phyloP scores from a whole-genome alignment of 2,888 invertebrate genomes.

The Tipula helvola region DNA sequence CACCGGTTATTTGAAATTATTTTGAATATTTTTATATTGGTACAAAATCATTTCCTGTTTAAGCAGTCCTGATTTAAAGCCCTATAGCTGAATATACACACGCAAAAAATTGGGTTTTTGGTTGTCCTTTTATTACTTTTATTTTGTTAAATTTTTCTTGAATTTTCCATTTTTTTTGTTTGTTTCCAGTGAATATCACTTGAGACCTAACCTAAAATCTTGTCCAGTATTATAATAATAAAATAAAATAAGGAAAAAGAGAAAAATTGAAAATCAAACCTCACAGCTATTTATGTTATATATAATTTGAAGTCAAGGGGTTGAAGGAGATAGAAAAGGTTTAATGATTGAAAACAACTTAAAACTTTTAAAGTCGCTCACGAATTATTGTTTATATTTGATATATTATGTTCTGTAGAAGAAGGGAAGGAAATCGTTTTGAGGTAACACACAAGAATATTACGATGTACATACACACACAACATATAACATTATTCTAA shows the following conservation, averaged over 20 bases:
- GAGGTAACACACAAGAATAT: neutral
- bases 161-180: neutral
- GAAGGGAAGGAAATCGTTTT: neutral
- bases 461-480: neutral
- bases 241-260: neutral
- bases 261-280: neutral
- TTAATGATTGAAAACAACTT: neutral
- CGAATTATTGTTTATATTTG: neutral
- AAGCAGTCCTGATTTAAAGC: too few relatives aligned
- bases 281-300: neutral
- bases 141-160: neutral
- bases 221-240: neutral
- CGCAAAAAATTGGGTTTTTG: too few relatives aligned
- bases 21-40: too few relatives aligned
- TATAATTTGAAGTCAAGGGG: neutral
- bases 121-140: neutral
- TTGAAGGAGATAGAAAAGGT: neutral
- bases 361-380: neutral
- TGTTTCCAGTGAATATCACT: neutral
- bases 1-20: too few relatives aligned
- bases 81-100: too few relatives aligned
- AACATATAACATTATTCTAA: neutral
- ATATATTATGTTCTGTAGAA: neutral
- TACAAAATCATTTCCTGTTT: too few relatives aligned
- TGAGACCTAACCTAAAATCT: neutral